Percentiles rank a stretch among this genome's conserved stretches.
Conservation (phyloP, 2,888 invertebrate genomes). For the Poecilobothrus nobilitatus region DNA sequence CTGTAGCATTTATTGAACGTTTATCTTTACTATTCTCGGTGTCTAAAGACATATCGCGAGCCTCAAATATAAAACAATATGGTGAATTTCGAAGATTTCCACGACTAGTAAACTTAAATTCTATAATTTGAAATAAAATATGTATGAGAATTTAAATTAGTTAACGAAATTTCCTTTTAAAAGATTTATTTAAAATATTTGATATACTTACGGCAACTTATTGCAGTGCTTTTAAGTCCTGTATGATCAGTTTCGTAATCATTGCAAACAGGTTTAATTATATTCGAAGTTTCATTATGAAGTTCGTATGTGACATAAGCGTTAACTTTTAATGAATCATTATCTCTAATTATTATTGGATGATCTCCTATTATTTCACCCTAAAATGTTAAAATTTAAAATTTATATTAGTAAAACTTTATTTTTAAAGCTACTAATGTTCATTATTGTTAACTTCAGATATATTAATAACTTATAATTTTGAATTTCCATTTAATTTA, state of each 20-base stretch:
- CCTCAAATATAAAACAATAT: slow-evolving; percentile 48
- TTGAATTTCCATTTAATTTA: too few species aligned
- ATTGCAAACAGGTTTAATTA: slow-evolving; percentile 35
- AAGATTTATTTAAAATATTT: neutral
- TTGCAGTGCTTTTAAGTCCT: slow-evolving; percentile 36
- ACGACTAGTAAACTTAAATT: slow-evolving; percentile 35
- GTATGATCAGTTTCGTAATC: slow-evolving; percentile 40
- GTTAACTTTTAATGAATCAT: slow-evolving; percentile 38
- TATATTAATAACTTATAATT: too few species aligned
- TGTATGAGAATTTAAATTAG: neutral
- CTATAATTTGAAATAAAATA: slow-evolving; percentile 23
- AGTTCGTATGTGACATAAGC: slow-evolving; percentile 35
- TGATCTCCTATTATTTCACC: slow-evolving; percentile 36
- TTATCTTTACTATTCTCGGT: slow-evolving; percentile 20
- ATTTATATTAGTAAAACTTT: too few species aligned
- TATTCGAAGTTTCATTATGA: slow-evolving; percentile 33
- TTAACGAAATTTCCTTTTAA: too few species aligned
- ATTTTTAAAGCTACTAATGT: too few species aligned
- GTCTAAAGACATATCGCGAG: slow-evolving; percentile 47
- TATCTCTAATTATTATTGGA: slow-evolving; percentile 33
- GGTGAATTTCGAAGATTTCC: slow-evolving; percentile 38
- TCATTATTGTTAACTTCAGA: too few species aligned
- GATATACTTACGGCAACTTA: slow-evolving; percentile 39
- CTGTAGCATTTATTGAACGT: slow-evolving; percentile 31
- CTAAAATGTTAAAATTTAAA: slow-evolving; percentile 25